These are phyloP conservation scores for Pseudochaenichthys georgianus DNA, from an alignment of 2,797 vertebrate species.

Conservation along the genomic window DNA sequence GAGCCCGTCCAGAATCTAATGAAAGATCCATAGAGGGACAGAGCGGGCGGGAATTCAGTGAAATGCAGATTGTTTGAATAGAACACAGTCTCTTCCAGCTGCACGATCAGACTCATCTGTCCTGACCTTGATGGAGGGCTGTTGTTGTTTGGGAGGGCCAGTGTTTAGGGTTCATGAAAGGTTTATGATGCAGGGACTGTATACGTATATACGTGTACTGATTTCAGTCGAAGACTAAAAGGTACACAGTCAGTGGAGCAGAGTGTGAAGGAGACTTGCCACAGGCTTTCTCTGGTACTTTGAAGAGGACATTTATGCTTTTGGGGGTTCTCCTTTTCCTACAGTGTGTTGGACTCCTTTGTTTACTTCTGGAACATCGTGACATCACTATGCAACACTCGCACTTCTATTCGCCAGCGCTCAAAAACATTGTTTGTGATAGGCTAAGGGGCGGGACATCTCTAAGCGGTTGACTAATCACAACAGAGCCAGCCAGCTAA, in stretches of 20 bases:
- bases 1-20: conserved; percentile 83
- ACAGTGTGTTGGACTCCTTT: too few relatives aligned
- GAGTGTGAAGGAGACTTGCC: conserved; percentile 35
- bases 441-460: too few relatives aligned
- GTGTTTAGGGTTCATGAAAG: conserved; percentile 77
- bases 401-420: too few relatives aligned
- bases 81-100: conserved; percentile 74
- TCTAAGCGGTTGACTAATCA: too few relatives aligned
- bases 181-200: conserved; percentile 72
- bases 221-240: conserved; percentile 57
- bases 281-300: conserved; percentile 15
- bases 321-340: too few relatives aligned
- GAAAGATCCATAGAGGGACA: conserved; percentile 81
- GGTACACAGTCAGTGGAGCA: conserved; percentile 30
- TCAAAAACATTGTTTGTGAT: too few relatives aligned
- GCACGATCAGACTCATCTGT: conserved; percentile 68
- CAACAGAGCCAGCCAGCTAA: too few relatives aligned
- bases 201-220: conserved; percentile 41
- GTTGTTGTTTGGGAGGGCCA: conserved; percentile 74
- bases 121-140: conserved; percentile 76
- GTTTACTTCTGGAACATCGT: too few relatives aligned
- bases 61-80: conserved; percentile 86
- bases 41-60: conserved; percentile 63
- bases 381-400: too few relatives aligned
- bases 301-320: background rate